phyloP scores from a whole-genome alignment of 2,888 invertebrate genomes.

The Pollenia labialis region DNA sequence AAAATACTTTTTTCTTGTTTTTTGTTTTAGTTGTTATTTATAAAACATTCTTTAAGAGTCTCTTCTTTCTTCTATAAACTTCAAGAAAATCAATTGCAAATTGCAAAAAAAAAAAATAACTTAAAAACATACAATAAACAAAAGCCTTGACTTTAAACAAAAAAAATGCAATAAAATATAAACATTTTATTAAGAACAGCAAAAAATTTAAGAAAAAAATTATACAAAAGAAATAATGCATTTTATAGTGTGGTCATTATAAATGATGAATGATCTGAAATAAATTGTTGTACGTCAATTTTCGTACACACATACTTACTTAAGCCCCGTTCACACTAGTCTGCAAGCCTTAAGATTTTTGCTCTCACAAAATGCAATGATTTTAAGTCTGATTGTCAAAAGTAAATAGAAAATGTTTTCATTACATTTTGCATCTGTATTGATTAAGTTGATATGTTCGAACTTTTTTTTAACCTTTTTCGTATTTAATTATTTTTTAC shows the following conservation, averaged over 20 bases:
- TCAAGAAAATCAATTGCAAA: conserved; percentile 25
- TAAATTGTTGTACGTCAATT: conserved; percentile 36
- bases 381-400: no score
- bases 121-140: conserved; percentile 33
- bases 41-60: neutral
- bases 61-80: conserved; percentile 19
- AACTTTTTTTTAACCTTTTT: no score
- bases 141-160: conserved; percentile 58
- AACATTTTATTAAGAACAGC: conserved; percentile 50
- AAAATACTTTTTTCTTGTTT: conserved; percentile 23
- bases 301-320: neutral
- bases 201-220: conserved; percentile 11
- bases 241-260: conserved; percentile 33
- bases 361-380: no score
- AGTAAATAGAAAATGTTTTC: no score
- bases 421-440: no score
- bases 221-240: conserved; percentile 20
- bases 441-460: no score
- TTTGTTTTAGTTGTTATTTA: conserved; percentile 16
- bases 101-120: neutral
- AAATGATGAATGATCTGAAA: conserved; percentile 58
- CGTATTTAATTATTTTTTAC: no score
- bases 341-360: neutral
- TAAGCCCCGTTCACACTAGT: neutral
- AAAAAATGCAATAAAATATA: conserved; percentile 30